phyloP scores from a whole-genome alignment of 2,113 vertebrate genomes.

The Spilogale gracilis region DNA sequence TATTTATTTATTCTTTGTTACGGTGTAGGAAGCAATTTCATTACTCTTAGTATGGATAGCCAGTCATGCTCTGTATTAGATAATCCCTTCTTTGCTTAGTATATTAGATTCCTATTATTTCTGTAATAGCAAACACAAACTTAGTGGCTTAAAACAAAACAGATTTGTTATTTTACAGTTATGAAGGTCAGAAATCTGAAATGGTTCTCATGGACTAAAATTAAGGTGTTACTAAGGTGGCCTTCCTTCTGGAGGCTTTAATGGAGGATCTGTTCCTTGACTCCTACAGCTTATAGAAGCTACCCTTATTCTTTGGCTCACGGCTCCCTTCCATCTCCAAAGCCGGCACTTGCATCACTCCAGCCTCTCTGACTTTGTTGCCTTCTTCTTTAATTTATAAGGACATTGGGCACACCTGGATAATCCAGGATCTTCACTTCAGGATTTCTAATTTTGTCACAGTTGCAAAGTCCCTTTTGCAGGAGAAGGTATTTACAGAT shows the following conservation, averaged over 20 bases:
- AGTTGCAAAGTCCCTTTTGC: background rate
- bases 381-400: background rate
- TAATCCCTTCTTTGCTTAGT: background rate
- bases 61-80: background rate
- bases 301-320: background rate
- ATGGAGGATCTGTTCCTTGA: background rate
- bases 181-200: background rate
- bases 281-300: background rate
- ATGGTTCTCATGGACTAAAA: background rate
- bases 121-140: background rate
- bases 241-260: background rate
- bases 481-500: background rate
- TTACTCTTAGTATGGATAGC: background rate
- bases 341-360: background rate
- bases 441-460: background rate
- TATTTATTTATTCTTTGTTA: background rate
- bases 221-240: background rate
- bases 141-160: background rate
- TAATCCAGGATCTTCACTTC: background rate
- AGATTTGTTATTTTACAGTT: background rate
- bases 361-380: background rate
- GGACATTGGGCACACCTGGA: background rate
- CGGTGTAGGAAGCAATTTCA: background rate
- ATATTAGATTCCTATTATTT: background rate
- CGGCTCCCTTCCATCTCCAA: background rate